Evolutionary conservation across 2,797 vertebrate genomes (phyloP).

Genomic region (Hyperoplus immaculatus): DNA sequence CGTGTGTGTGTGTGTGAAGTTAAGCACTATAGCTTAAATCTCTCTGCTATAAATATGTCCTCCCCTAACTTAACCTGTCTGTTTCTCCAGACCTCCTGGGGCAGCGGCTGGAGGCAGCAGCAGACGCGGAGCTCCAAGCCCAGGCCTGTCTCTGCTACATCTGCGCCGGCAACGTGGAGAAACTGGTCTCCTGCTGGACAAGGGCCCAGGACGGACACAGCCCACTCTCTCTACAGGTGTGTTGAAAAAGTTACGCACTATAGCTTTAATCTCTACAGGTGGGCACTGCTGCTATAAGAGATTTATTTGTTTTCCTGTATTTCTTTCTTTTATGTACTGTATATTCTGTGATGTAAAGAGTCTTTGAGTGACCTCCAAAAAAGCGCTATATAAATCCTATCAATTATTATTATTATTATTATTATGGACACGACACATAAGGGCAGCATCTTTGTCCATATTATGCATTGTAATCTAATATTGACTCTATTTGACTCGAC

Average conservation of each 20-base stretch:
- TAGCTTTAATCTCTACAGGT: neutral
- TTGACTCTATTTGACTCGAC: neutral
- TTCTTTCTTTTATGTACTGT: no score
- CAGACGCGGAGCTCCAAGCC: constrained; percentile 85
- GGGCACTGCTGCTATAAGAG: neutral
- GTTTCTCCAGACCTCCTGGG: constrained; percentile 90
- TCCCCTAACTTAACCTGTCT: neutral
- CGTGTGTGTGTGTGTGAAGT: no score
- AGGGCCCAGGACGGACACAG: constrained; percentile 88
- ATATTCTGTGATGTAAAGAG: no score
- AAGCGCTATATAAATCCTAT: no score
- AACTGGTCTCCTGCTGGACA: constrained; percentile 94
- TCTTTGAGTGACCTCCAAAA: no score
- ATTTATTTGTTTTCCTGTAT: neutral
- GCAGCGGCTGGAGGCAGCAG: constrained; percentile 89
- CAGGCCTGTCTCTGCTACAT: constrained; percentile 98
- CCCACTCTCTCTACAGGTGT: constrained; percentile 94
- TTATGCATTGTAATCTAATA: neutral
- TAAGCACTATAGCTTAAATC: neutral
- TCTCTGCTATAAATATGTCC: neutral
- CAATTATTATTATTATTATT: no score
- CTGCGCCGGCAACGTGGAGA: constrained; percentile 96
- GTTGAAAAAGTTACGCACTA: constrained; percentile 17
- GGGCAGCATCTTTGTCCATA: neutral
- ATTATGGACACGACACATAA: neutral